A percentile compares a stretch with the other conserved stretches of the same genome.
Conservation (phyloP, 2,888 invertebrate species). For the Pollenia labialis region DNA sequence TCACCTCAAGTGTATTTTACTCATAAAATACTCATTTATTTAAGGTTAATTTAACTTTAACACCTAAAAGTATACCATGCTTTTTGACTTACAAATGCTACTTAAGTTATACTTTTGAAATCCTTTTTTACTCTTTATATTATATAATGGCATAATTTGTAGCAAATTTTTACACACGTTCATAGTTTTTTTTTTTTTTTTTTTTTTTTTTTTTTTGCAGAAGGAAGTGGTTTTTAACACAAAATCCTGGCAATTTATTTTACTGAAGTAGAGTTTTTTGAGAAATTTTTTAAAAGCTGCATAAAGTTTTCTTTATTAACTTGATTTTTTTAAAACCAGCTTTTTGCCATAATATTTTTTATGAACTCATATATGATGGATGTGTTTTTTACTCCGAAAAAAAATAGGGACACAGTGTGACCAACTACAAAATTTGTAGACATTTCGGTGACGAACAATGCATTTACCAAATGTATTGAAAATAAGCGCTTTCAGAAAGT, state of each 20-base stretch:
- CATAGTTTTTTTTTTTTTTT: not conserved
- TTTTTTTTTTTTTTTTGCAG: not conserved
- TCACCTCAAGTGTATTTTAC: slow-evolving; percentile 36
- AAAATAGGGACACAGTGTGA: not conserved
- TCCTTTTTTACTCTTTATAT: not conserved
- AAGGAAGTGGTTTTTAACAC: slow-evolving; percentile 46
- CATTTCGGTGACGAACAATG: too few species aligned
- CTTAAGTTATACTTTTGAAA: slow-evolving; percentile 67
- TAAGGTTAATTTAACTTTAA: slow-evolving; percentile 67
- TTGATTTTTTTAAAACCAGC: slow-evolving; percentile 21
- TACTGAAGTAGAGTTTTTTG: slow-evolving; percentile 17
- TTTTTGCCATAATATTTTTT: slow-evolving; percentile 24
- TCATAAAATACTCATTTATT: slow-evolving; percentile 59
- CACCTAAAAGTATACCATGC: slow-evolving; percentile 64
- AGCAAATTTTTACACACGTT: not conserved
- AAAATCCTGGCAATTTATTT: slow-evolving; percentile 69
- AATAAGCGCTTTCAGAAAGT: too few species aligned
- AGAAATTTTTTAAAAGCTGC: slow-evolving; percentile 34
- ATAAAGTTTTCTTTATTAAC: slow-evolving; percentile 69
- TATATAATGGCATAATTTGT: slow-evolving; percentile 66
- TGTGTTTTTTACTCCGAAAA: not conserved
- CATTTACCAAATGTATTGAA: too few species aligned
- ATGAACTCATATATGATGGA: slow-evolving; percentile 47
- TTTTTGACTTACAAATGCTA: slow-evolving; percentile 62
- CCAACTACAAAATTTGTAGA: slow-evolving; percentile 21